Evolutionary conservation across 2,113 vertebrate species (phyloP).

Genomic region (Catagonus wagneri): DNA sequence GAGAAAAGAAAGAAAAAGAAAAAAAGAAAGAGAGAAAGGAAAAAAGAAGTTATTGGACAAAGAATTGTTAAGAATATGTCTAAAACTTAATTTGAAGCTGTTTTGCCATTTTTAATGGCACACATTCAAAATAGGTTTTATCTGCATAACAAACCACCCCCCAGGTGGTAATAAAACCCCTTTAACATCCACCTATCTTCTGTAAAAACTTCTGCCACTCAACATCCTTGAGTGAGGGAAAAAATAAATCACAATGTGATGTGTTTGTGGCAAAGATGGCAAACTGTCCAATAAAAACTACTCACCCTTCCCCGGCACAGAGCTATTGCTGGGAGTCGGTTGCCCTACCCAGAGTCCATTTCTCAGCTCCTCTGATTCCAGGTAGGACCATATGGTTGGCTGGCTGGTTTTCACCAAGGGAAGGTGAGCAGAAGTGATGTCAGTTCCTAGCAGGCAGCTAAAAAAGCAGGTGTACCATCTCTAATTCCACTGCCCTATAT

Average conservation of each 20-base stretch:
- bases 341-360: not conserved
- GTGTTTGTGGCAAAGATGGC: not conserved
- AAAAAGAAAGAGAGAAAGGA: too few relatives aligned
- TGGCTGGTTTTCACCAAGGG: not conserved
- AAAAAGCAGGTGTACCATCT: not conserved
- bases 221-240: not conserved
- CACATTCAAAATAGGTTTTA: slow-evolving; percentile 26
- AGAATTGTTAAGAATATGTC: not conserved
- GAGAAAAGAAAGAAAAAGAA: too few relatives aligned
- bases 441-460: not conserved
- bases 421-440: not conserved
- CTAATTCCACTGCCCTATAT: not conserved
- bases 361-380: not conserved
- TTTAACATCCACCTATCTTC: not conserved
- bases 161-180: not conserved
- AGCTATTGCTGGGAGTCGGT: not conserved
- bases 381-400: not conserved
- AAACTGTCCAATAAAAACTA: not conserved
- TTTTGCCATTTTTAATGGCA: not conserved
- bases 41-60: not conserved
- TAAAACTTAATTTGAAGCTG: not conserved
- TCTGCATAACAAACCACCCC: not conserved
- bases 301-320: not conserved
- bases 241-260: not conserved
- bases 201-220: not conserved